A percentile compares a stretch with the other conserved stretches of the same genome.
Evolutionary conservation across 2,888 invertebrate species (phyloP).

Genomic region (Nomada ruficornis): DNA sequence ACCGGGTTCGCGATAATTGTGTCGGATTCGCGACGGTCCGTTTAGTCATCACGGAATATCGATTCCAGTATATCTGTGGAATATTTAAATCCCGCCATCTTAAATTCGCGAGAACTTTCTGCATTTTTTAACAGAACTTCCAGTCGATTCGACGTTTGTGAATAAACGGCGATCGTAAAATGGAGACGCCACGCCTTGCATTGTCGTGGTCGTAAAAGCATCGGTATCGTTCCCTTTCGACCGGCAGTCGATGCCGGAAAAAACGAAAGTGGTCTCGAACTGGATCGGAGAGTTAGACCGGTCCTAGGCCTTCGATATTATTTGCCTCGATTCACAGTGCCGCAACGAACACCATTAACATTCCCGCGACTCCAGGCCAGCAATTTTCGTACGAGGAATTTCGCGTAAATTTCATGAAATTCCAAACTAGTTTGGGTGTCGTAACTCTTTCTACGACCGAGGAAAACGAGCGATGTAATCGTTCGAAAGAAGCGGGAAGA

Average conservation of each 20-base stretch:
- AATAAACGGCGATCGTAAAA: conserved; percentile 13
- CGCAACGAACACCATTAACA: conserved; percentile 58
- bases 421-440: not conserved
- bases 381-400: conserved; percentile 49
- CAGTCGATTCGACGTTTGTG: conserved; percentile 20
- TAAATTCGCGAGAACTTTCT: not conserved
- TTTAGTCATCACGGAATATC: conserved; percentile 12
- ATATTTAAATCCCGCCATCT: not conserved
- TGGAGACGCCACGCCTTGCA: conserved; percentile 52
- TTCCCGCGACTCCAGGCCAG: conserved; percentile 45
- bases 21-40: conserved; percentile 50
- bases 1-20: conserved; percentile 58
- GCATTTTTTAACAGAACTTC: not conserved
- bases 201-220: conserved; percentile 43
- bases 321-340: conserved; percentile 48
- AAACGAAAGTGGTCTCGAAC: conserved; percentile 62
- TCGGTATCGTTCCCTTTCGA: conserved; percentile 48
- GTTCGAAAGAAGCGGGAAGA: not conserved
- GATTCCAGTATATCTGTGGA: not conserved
- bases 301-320: conserved; percentile 55
- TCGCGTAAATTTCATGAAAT: conserved; percentile 58
- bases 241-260: conserved; percentile 27
- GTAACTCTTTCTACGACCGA: conserved; percentile 40
- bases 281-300: conserved; percentile 61
- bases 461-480: not conserved